A percentile compares a stretch with the other conserved stretches of the same genome.
Evolutionary conservation across 1,140 invertebrate genomes (phyloP).

Genomic region (Marisa cornuarietis): DNA sequence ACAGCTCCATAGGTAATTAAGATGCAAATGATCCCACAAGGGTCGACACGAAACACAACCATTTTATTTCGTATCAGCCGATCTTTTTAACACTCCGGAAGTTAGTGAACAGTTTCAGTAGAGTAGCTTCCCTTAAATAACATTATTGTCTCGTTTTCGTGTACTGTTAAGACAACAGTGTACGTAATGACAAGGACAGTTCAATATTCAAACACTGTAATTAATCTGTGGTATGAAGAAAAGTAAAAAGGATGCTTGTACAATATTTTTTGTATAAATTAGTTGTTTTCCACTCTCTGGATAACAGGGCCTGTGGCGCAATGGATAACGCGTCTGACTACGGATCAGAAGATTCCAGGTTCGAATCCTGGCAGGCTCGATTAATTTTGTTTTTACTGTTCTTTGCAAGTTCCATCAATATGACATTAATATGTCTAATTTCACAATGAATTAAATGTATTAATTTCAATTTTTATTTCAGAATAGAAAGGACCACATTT

Average conservation of each 20-base stretch:
- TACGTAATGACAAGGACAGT: neutral
- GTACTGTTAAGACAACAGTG: neutral
- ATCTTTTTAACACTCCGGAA: slow-evolving; percentile 6
- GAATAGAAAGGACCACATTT: too few species aligned
- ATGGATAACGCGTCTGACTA: slow-evolving; percentile 92
- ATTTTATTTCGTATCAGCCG: slow-evolving; percentile 26
- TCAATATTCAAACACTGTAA: too few species aligned
- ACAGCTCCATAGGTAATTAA: slow-evolving; percentile 84
- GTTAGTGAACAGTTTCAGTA: neutral
- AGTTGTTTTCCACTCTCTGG: neutral
- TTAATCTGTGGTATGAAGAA: too few species aligned
- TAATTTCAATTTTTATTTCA: too few species aligned
- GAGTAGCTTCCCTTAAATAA: slow-evolving; percentile 1
- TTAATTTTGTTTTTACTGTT: slow-evolving; percentile 18
- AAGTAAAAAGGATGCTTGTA: too few species aligned
- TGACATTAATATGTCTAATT: too few species aligned
- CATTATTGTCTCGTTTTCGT: neutral
- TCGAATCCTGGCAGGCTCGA: slow-evolving; percentile 87
- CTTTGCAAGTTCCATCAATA: too few species aligned
- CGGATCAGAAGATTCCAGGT: slow-evolving; percentile 91
- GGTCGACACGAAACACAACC: slow-evolving; percentile 77
- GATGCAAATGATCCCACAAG: slow-evolving; percentile 88
- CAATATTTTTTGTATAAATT: too few species aligned
- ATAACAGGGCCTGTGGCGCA: slow-evolving; percentile 75
- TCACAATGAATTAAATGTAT: too few species aligned